A percentile compares a stretch with the other conserved stretches of the same genome.
These are phyloP conservation scores for Garra rufa DNA, from an alignment of 2,113 vertebrate genomes.

Conservation along the genomic window DNA sequence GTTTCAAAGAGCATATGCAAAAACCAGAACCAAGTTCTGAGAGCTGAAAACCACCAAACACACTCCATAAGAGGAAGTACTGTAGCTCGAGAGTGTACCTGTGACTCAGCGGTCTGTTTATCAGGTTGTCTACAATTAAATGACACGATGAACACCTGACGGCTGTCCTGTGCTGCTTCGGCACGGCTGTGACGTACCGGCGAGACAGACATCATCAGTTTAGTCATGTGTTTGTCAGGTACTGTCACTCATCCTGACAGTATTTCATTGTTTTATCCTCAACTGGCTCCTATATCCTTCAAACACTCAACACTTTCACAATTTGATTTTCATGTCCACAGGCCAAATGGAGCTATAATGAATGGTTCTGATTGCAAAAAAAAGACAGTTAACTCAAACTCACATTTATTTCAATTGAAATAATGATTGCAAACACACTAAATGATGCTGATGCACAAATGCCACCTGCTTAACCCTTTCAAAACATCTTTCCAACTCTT, in stretches of 20 bases:
- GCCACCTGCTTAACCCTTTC: too few species aligned
- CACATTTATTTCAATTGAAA: background rate
- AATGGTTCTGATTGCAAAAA: background rate
- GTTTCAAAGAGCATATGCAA: background rate
- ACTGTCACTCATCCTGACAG: background rate
- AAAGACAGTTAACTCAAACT: background rate
- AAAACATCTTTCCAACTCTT: background rate
- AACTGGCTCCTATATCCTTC: too few species aligned
- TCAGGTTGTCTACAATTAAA: background rate
- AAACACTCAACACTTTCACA: too few species aligned
- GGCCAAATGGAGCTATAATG: background rate
- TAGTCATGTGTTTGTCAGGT: background rate
- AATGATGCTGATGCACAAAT: too few species aligned
- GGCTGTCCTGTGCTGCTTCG: background rate
- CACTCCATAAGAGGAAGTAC: background rate
- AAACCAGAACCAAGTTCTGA: background rate
- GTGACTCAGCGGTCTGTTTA: background rate
- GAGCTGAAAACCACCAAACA: background rate
- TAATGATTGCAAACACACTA: too few species aligned
- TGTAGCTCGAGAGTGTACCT: background rate
- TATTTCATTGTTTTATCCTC: background rate
- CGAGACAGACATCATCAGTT: background rate
- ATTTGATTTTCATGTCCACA: background rate
- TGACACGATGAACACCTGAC: constrained; percentile 5
- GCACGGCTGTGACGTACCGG: background rate